Conservation (phyloP, 2,797 vertebrate species). For the Pipistrellus nathusii region DNA sequence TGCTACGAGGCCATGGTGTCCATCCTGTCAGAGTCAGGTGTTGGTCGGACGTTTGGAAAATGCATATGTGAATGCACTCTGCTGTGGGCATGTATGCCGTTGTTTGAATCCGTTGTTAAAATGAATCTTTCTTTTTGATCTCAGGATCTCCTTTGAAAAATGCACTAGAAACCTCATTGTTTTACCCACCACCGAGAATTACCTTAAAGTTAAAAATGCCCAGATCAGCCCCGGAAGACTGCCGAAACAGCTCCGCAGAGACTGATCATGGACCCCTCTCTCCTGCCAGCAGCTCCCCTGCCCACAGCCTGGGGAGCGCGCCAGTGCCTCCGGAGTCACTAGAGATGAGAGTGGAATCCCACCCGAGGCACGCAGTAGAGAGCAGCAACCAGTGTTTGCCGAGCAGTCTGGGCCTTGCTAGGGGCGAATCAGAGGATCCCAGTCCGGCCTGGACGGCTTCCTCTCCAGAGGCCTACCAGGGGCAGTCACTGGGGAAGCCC, state of each 20-base stretch:
- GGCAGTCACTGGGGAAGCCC: conserved; percentile 92
- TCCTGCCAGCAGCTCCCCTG: conserved; percentile 90
- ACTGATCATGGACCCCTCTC: conserved; percentile 91
- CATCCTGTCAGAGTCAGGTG: neutral
- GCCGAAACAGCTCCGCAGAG: conserved; percentile 90
- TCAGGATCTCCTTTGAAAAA: conserved; percentile 93
- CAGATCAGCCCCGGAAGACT: conserved; percentile 91
- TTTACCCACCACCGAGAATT: conserved; percentile 95
- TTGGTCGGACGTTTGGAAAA: conserved; percentile 15
- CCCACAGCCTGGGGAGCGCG: conserved; percentile 83
- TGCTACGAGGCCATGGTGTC: neutral
- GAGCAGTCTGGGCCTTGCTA: conserved; percentile 82
- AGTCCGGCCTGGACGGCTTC: conserved; percentile 68
- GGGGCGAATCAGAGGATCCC: conserved; percentile 71
- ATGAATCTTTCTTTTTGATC: conserved; percentile 51
- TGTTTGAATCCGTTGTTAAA: conserved; percentile 67
- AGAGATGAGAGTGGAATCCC: conserved; percentile 91
- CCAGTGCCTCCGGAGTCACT: conserved; percentile 83
- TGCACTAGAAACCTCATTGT: conserved; percentile 93
- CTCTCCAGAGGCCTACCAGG: conserved; percentile 84
- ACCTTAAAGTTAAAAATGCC: conserved; percentile 98
- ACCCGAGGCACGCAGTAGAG: conserved; percentile 88
- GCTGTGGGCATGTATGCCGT: neutral
- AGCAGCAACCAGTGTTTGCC: conserved; percentile 91
- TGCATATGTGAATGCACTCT: neutral